These are phyloP conservation scores for Aspidiotus rigidus DNA, from an alignment of 2,888 invertebrate species.

Conservation along the genomic window DNA sequence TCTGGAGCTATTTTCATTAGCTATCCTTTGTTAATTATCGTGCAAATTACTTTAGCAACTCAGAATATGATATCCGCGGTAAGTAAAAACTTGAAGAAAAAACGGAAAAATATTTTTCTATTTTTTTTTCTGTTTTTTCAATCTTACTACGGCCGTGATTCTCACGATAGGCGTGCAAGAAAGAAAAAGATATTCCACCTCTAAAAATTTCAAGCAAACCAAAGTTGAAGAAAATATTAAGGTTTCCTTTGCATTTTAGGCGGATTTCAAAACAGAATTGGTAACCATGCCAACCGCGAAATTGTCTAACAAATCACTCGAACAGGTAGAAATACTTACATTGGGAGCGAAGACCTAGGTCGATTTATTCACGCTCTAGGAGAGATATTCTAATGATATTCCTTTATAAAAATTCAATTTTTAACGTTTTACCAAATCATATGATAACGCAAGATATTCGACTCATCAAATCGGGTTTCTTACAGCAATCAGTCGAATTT, in stretches of 20 bases:
- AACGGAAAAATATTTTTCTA: background rate
- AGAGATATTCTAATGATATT: too few relatives aligned
- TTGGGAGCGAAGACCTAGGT: background rate
- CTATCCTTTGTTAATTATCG: background rate
- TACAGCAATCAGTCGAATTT: too few relatives aligned
- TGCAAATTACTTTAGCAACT: slow-evolving; percentile 1
- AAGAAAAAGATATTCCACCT: too few relatives aligned
- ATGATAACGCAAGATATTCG: too few relatives aligned
- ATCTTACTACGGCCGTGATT: too few relatives aligned
- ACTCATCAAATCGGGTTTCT: too few relatives aligned
- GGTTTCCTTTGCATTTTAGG: slow-evolving; percentile 1
- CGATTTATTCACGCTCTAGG: too few relatives aligned
- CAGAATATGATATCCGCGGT: slow-evolving; percentile 10
- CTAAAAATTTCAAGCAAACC: background rate
- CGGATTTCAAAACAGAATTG: slow-evolving; percentile 6
- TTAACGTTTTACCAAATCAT: too few relatives aligned
- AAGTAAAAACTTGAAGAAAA: slow-evolving; percentile 13
- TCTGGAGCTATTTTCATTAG: slow-evolving; percentile 1
- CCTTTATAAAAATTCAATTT: too few relatives aligned
- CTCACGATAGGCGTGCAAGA: too few relatives aligned
- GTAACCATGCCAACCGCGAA: slow-evolving; percentile 3
- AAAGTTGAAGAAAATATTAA: background rate
- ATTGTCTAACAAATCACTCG: slow-evolving; percentile 5
- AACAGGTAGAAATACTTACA: slow-evolving; percentile 5
- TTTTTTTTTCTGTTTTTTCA: too few relatives aligned